Conservation (phyloP, 92 coral and sea anemone species). For the Epizoanthus fatuus region DNA sequence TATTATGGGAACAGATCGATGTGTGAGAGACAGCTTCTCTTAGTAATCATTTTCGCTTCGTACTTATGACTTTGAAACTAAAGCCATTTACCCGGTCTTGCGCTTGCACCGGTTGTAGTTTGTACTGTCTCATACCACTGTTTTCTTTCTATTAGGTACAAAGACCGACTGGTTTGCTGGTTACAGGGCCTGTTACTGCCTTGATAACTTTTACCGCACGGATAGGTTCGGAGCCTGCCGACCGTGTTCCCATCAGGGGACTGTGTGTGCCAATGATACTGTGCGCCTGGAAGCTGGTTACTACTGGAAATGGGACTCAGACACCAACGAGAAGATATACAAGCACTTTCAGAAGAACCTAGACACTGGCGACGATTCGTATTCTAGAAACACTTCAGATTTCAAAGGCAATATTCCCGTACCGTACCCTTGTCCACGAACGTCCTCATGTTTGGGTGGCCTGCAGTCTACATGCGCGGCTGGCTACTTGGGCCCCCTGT, state of each 20-base stretch:
- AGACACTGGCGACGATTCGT: slow-evolving; percentile 31
- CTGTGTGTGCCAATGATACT: slow-evolving; percentile 52
- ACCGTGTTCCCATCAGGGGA: slow-evolving; percentile 37
- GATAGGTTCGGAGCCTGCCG: slow-evolving; percentile 53
- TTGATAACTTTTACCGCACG: slow-evolving; percentile 39
- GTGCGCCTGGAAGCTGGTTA: slow-evolving; percentile 50
- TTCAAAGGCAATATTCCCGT: slow-evolving; percentile 42
- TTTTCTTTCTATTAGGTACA: slow-evolving; percentile 32
- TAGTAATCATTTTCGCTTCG: too few relatives aligned
- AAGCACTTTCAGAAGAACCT: slow-evolving; percentile 52
- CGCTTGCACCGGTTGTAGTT: too few relatives aligned
- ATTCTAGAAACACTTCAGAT: slow-evolving; percentile 36
- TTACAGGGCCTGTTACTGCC: slow-evolving; percentile 54
- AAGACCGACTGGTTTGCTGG: slow-evolving; percentile 20
- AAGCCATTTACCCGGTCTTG: too few relatives aligned
- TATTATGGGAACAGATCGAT: too few relatives aligned
- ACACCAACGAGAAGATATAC: slow-evolving; percentile 32
- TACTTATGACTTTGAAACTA: too few relatives aligned
- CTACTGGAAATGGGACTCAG: slow-evolving; percentile 67
- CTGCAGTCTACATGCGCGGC: slow-evolving; percentile 61
- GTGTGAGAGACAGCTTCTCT: too few relatives aligned
- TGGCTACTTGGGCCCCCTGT: slow-evolving; percentile 70
- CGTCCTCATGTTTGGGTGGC: slow-evolving; percentile 69
- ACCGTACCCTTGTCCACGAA: slow-evolving; percentile 60
- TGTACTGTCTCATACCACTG: too few relatives aligned